Conservation (phyloP, 2,113 vertebrate genomes). For the Pantherophis guttatus region DNA sequence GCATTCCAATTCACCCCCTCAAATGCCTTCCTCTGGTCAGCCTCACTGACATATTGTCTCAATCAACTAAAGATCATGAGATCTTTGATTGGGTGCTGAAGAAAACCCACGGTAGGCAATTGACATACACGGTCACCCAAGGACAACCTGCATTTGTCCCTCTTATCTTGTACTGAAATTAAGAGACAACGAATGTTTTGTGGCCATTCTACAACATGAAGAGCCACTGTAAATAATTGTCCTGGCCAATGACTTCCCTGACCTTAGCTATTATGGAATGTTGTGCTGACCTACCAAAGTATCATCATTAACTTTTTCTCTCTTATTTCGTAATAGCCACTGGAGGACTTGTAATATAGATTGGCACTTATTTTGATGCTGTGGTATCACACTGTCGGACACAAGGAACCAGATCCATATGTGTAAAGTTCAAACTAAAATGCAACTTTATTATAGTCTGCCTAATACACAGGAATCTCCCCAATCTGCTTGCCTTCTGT, state of each 20-base stretch:
- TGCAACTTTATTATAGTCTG: not conserved
- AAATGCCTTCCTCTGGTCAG: not conserved
- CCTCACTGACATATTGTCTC: not conserved
- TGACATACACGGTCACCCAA: not conserved
- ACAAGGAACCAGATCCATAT: not conserved
- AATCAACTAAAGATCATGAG: not conserved
- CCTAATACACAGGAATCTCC: not conserved
- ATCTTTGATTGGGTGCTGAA: conserved; percentile 3
- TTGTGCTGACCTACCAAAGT: not conserved
- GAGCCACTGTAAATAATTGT: conserved; percentile 7
- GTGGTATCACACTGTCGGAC: not conserved
- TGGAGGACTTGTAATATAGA: not conserved
- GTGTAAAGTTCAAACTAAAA: not conserved
- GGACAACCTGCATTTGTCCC: not conserved
- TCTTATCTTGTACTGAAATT: not conserved
- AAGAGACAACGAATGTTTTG: not conserved
- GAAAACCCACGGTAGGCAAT: not conserved
- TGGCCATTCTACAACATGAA: not conserved
- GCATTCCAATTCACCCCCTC: not conserved
- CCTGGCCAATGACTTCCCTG: not conserved
- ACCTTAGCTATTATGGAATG: not conserved
- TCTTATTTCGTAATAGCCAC: not conserved
- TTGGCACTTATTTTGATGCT: not conserved
- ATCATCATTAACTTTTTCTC: not conserved
- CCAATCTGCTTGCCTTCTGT: not conserved